Evolutionary conservation across 1,140 invertebrate genomes (phyloP).

Genomic region (Andrena cerasifolii): DNA sequence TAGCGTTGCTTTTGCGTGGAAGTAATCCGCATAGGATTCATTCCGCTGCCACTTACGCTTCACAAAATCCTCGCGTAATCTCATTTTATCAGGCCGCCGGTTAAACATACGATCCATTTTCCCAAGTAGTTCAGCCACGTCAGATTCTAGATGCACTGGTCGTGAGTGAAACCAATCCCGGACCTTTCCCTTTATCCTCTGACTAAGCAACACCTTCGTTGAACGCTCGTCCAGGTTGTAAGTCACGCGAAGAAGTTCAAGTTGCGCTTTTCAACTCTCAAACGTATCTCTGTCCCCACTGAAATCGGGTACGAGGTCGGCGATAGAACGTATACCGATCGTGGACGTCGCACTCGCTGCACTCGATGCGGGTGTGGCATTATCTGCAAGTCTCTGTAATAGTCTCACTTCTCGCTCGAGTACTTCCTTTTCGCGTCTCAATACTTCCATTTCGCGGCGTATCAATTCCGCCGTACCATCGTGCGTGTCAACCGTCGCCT

Average conservation of each 20-base stretch:
- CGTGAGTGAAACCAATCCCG: too few relatives aligned
- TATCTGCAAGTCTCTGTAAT: too few relatives aligned
- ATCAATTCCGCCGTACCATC: too few relatives aligned
- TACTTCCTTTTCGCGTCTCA: neutral
- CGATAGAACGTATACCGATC: too few relatives aligned
- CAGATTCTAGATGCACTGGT: neutral
- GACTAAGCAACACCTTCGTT: neutral
- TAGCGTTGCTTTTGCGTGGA: neutral
- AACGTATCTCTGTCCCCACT: too few relatives aligned
- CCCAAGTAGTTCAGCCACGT: neutral
- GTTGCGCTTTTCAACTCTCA: too few relatives aligned
- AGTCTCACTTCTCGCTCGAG: neutral
- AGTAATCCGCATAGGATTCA: constrained; percentile 1
- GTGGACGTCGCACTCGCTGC: too few relatives aligned
- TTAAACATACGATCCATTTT: neutral
- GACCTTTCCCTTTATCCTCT: neutral
- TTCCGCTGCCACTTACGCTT: neutral
- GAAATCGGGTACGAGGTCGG: too few relatives aligned
- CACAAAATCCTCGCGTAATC: neutral
- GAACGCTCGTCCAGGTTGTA: too few relatives aligned
- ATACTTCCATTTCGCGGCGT: neutral
- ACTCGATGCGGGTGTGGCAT: neutral
- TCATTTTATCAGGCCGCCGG: neutral
- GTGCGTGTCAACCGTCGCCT: too few relatives aligned
- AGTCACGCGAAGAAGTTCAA: too few relatives aligned